Conservation (phyloP, 2,797 vertebrate genomes). For the Eurystomus glaucurus region DNA sequence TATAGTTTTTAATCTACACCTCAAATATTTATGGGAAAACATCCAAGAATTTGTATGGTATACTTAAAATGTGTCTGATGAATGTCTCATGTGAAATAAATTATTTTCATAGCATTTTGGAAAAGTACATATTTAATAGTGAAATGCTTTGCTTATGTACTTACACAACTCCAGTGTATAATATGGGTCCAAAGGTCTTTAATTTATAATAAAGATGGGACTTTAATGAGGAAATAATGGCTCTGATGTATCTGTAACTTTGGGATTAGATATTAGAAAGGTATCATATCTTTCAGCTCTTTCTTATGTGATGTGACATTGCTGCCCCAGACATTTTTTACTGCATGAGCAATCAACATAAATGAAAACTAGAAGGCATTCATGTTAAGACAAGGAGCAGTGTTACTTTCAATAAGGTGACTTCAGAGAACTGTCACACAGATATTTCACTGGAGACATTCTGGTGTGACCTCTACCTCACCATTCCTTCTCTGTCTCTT, state of each 20-base stretch:
- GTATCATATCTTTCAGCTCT: conserved; percentile 69
- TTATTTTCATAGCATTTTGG: conserved; percentile 42
- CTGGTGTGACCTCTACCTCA: conserved; percentile 79
- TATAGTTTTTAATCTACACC: background rate
- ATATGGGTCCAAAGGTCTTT: conserved; percentile 29
- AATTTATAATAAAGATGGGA: conserved; percentile 64
- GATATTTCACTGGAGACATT: conserved; percentile 83
- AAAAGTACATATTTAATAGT: conserved; percentile 52
- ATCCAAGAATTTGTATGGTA: background rate
- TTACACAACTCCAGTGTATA: conserved; percentile 27
- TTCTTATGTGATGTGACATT: conserved; percentile 53
- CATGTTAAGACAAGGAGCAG: conserved; percentile 72
- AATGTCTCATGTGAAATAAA: conserved; percentile 9
- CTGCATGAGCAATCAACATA: conserved; percentile 78
- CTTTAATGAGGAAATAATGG: conserved; percentile 63
- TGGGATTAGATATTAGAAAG: conserved; percentile 65
- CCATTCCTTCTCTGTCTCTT: background rate
- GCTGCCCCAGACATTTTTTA: conserved; percentile 77
- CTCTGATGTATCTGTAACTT: conserved; percentile 30
- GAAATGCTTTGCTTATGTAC: conserved; percentile 25
- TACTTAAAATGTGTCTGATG: background rate
- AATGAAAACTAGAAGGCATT: conserved; percentile 78
- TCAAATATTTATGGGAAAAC: conserved; percentile 31
- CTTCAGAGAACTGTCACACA: conserved; percentile 85
- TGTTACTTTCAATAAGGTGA: conserved; percentile 75